phyloP scores from a whole-genome alignment of 2,888 invertebrate genomes.

The Zhuqinia jingwanae region DNA sequence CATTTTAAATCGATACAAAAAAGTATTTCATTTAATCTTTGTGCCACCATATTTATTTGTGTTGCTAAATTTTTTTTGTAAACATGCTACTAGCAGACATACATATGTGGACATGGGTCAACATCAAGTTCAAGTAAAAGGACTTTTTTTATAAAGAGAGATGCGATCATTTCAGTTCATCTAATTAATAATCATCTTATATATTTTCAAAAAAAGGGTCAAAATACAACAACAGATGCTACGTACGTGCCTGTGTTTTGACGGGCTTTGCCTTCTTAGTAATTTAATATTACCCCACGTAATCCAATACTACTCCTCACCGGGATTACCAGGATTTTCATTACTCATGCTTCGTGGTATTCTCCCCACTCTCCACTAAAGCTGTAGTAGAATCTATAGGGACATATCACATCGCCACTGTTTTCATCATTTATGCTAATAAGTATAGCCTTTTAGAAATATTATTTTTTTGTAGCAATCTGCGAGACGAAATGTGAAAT shows the following conservation, averaged over 20 bases:
- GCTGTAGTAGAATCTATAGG: too few relatives aligned
- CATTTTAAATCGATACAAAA: neutral
- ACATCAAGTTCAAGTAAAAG: neutral
- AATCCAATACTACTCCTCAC: neutral
- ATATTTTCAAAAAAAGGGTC: slow-evolving; percentile 9
- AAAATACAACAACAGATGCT: slow-evolving; percentile 7
- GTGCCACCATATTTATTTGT: neutral
- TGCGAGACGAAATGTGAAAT: too few relatives aligned
- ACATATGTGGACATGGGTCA: neutral
- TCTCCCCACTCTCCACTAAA: too few relatives aligned
- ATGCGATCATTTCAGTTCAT: slow-evolving; percentile 18
- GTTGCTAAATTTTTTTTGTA: neutral
- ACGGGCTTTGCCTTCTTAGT: neutral
- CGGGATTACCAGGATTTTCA: neutral
- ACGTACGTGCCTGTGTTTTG: neutral
- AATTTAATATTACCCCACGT: neutral
- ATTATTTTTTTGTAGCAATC: too few relatives aligned
- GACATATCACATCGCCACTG: too few relatives aligned
- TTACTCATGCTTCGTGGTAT: too few relatives aligned
- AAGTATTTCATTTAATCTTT: neutral
- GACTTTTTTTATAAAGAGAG: neutral
- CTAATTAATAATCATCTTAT: slow-evolving; percentile 36
- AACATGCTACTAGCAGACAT: neutral
- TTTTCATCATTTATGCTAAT: too few relatives aligned
- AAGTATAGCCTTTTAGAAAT: too few relatives aligned